A percentile compares a stretch with the other conserved stretches of the same genome.
Conservation (phyloP, 2,797 vertebrate species). For the Staurois parvus region DNA sequence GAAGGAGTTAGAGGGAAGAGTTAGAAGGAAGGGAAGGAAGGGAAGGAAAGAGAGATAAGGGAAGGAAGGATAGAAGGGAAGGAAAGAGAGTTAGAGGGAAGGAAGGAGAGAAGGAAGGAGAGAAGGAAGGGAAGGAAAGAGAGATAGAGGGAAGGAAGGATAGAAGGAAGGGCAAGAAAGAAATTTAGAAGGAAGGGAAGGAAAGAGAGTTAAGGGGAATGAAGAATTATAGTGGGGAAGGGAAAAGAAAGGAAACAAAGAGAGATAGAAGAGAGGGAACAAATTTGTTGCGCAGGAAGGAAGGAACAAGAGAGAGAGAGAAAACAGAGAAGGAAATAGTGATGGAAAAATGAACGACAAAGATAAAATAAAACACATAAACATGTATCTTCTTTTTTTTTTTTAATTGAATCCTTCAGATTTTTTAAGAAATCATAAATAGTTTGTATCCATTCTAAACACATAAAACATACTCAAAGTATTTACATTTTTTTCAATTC, state of each 20-base stretch:
- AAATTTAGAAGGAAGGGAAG: not conserved
- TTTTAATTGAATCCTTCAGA: slow-evolving; percentile 51
- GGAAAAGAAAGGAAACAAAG: too few species aligned
- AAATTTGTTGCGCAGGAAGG: not conserved
- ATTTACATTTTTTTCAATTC: slow-evolving; percentile 42
- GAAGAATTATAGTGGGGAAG: too few species aligned
- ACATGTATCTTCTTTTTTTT: slow-evolving; percentile 55
- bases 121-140: not conserved
- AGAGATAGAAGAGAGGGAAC: too few species aligned
- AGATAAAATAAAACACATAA: slow-evolving; percentile 17
- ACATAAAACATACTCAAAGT: slow-evolving; percentile 56
- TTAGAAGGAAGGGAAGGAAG: too few species aligned
- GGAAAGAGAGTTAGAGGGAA: too few species aligned
- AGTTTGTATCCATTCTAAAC: slow-evolving; percentile 54
- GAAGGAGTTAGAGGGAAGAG: not conserved
- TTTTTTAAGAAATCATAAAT: slow-evolving; percentile 62
- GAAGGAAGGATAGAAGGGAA: not conserved
- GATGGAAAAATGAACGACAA: not conserved
- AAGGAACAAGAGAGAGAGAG: too few species aligned
- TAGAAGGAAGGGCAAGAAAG: not conserved
- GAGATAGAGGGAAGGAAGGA: too few species aligned
- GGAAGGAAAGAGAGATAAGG: too few species aligned
- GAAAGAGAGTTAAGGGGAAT: too few species aligned
- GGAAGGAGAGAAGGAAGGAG: not conserved
- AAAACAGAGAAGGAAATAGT: not conserved